Evolutionary conservation across 2,113 vertebrate genomes (phyloP).

Genomic region (Semicossyphus pulcher): DNA sequence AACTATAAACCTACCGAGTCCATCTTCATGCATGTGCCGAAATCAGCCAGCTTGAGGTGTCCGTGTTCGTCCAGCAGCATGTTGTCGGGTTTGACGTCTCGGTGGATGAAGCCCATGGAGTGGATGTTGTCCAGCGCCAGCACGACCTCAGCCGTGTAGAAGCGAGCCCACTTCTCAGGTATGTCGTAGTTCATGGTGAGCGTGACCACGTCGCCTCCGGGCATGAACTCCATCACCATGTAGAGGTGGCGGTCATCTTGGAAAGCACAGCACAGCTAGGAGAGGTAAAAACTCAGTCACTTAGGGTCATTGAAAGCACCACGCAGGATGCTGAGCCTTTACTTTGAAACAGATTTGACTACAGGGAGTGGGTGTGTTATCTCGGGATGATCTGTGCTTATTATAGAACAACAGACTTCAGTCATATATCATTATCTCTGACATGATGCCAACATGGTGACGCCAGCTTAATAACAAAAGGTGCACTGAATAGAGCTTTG

Average conservation of each 20-base stretch:
- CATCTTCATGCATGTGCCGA: slow-evolving; percentile 99
- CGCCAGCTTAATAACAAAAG: neutral
- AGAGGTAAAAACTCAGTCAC: slow-evolving; percentile 15
- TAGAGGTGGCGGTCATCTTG: slow-evolving; percentile 97
- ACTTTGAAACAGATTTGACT: neutral
- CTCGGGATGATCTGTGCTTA: neutral
- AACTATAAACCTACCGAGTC: slow-evolving; percentile 88
- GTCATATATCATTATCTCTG: neutral
- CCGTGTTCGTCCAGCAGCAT: slow-evolving; percentile 96
- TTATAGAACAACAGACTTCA: neutral
- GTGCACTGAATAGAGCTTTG: neutral
- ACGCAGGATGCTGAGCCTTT: neutral
- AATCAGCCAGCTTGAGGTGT: slow-evolving; percentile 98
- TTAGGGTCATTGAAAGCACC: neutral
- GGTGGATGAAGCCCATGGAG: slow-evolving; percentile 98
- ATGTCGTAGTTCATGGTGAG: slow-evolving; percentile 99
- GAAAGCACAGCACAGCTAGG: slow-evolving; percentile 98
- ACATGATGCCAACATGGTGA: neutral
- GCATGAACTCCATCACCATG: slow-evolving; percentile 99
- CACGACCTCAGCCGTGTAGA: slow-evolving; percentile 98
- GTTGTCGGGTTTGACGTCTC: slow-evolving; percentile 98
- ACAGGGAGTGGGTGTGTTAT: neutral
- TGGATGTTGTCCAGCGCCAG: slow-evolving; percentile 98
- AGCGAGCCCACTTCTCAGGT: slow-evolving; percentile 98
- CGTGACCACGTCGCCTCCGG: slow-evolving; percentile 97